Conservation (phyloP, 2,797 vertebrate species). For the Epinephelus coioides region DNA sequence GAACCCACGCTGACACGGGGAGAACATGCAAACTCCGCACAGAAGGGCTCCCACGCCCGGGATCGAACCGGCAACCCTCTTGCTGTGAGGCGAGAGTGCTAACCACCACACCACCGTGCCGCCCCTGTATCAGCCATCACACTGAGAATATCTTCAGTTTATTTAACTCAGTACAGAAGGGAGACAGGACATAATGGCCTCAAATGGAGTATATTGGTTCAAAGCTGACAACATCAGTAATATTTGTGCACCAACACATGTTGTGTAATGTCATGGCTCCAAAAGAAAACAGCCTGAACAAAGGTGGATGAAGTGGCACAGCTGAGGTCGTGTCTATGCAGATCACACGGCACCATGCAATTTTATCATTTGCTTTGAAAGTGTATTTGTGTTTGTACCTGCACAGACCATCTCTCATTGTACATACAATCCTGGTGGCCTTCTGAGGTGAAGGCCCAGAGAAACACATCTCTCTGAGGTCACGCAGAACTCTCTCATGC, state of each 20-base stretch:
- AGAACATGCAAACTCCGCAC: too few relatives aligned
- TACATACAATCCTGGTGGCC: not conserved
- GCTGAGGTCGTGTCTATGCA: constrained; percentile 9
- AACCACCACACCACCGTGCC: too few relatives aligned
- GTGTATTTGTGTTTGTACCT: not conserved
- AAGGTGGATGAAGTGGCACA: not conserved
- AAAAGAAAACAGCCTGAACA: not conserved
- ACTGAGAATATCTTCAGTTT: not conserved
- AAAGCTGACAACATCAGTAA: not conserved
- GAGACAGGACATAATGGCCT: not conserved
- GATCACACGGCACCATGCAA: not conserved
- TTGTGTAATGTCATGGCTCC: not conserved
- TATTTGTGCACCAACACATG: constrained; percentile 19
- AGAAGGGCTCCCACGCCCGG: too few relatives aligned
- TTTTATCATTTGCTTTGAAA: constrained; percentile 9
- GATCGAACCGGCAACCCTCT: too few relatives aligned
- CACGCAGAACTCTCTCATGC: not conserved
- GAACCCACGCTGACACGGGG: too few relatives aligned
- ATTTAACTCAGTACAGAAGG: not conserved
- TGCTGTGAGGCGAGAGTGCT: too few relatives aligned
- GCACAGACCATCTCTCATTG: not conserved
- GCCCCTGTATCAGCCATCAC: not conserved
- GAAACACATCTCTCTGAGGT: not conserved
- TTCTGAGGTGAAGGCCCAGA: not conserved
- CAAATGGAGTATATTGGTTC: not conserved